A percentile compares a stretch with the other conserved stretches of the same genome.
phyloP scores from a whole-genome alignment of 2,797 vertebrate species.

The Cirrhinus molitorella region DNA sequence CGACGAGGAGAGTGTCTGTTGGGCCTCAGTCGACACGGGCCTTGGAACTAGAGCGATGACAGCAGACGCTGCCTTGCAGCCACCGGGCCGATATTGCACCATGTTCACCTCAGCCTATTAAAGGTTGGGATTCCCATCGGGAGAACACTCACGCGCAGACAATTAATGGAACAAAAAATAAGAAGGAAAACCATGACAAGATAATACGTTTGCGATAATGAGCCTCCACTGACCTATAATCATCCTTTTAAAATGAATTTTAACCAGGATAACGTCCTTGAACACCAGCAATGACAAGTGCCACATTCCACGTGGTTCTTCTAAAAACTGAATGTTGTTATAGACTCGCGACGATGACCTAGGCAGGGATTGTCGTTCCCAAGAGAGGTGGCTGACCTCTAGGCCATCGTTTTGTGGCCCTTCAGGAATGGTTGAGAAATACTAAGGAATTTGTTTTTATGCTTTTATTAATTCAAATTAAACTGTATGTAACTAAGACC shows the following conservation, averaged over 20 bases:
- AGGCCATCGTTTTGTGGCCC: slow-evolving; percentile 3
- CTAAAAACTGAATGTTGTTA: slow-evolving; percentile 33
- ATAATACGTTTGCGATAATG: slow-evolving; percentile 61
- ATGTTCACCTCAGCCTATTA: slow-evolving; percentile 73
- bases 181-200: slow-evolving; percentile 38
- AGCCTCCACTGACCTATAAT: slow-evolving; percentile 63
- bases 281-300: slow-evolving; percentile 58
- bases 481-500: neutral
- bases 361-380: neutral
- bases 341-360: slow-evolving; percentile 12
- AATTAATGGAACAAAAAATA: slow-evolving; percentile 61
- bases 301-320: slow-evolving; percentile 37
- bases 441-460: neutral
- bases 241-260: slow-evolving; percentile 59
- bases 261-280: slow-evolving; percentile 61
- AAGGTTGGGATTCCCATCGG: slow-evolving; percentile 67
- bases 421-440: neutral
- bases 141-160: slow-evolving; percentile 58
- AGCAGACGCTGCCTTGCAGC: slow-evolving; percentile 38
- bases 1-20: neutral
- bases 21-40: slow-evolving; percentile 18
- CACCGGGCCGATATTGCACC: slow-evolving; percentile 67
- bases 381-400: neutral
- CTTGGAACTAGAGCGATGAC: slow-evolving; percentile 21
- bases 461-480: neutral